Conservation (phyloP, 2,888 invertebrate genomes). For the Camptogramma bilineatum region DNA sequence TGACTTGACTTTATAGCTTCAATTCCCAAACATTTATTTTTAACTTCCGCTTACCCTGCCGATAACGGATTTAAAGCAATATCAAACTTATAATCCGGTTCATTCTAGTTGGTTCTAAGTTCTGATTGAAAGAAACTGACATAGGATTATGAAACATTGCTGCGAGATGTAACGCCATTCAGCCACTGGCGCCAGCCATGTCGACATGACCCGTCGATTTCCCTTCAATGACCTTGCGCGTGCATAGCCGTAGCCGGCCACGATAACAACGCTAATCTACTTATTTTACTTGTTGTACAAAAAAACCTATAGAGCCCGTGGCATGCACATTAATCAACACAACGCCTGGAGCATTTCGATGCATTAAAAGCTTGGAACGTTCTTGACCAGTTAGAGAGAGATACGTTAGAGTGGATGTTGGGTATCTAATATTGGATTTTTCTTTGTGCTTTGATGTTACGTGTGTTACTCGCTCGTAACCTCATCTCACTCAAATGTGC, state of each 20-base stretch:
- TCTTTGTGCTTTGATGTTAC: slow-evolving; percentile 16
- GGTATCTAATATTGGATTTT: slow-evolving; percentile 14
- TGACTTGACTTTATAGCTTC: slow-evolving; percentile 23
- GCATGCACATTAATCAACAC: slow-evolving; percentile 46
- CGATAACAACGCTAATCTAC: slow-evolving; percentile 57
- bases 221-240: slow-evolving; percentile 81
- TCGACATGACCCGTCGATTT: slow-evolving; percentile 76
- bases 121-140: slow-evolving; percentile 59
- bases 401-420: slow-evolving; percentile 42
- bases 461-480: slow-evolving; percentile 1
- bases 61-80: slow-evolving; percentile 26
- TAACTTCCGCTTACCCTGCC: slow-evolving; percentile 25
- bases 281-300: slow-evolving; percentile 56
- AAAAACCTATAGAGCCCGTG: slow-evolving; percentile 39
- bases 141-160: slow-evolving; percentile 70
- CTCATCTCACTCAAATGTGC: neutral
- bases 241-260: slow-evolving; percentile 60
- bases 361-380: slow-evolving; percentile 48
- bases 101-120: slow-evolving; percentile 42
- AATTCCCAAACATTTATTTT: slow-evolving; percentile 21
- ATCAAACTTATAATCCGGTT: slow-evolving; percentile 11
- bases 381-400: slow-evolving; percentile 50
- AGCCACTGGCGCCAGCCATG: slow-evolving; percentile 59
- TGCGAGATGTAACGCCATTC: slow-evolving; percentile 69
- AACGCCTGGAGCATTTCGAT: slow-evolving; percentile 48